These are phyloP conservation scores for Amitus sp. DNA, from an alignment of 2,888 invertebrate species.

Conservation along the genomic window DNA sequence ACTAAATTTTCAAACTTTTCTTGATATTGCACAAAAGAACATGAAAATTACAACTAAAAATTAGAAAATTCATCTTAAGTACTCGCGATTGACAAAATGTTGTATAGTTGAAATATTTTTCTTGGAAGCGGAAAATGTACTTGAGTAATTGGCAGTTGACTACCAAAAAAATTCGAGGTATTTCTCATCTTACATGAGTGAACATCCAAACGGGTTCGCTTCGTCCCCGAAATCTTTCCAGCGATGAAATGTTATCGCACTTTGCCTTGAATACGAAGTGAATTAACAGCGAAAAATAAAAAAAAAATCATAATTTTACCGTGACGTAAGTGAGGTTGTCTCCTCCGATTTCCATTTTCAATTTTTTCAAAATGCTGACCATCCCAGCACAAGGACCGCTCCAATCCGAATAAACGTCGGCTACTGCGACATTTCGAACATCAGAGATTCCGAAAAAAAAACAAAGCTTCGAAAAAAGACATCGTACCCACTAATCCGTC, in stretches of 20 bases:
- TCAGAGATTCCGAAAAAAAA: background rate
- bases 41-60: no score
- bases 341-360: slow-evolving; percentile 90
- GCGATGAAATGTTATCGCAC: slow-evolving; percentile 76
- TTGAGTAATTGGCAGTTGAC: no score
- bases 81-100: no score
- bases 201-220: slow-evolving; percentile 95
- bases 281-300: slow-evolving; percentile 3
- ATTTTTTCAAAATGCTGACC: slow-evolving; percentile 85
- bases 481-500: slow-evolving; percentile 74
- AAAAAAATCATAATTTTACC: slow-evolving; percentile 66
- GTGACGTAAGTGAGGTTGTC: slow-evolving; percentile 84
- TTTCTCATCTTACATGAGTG: slow-evolving; percentile 63
- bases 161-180: no score
- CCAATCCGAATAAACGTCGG: slow-evolving; percentile 95
- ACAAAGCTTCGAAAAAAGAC: background rate
- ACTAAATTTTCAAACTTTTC: no score
- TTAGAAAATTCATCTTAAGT: no score
- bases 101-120: no score
- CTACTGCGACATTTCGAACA: no score
- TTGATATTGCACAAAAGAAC: no score
- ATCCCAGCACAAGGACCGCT: slow-evolving; percentile 92
- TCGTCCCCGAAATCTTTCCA: slow-evolving; percentile 83
- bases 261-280: slow-evolving; percentile 49
- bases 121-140: no score